Percentiles rank a stretch among this genome's conserved stretches.
Conservation (phyloP, 2,888 invertebrate species). For the Empis stercorea region DNA sequence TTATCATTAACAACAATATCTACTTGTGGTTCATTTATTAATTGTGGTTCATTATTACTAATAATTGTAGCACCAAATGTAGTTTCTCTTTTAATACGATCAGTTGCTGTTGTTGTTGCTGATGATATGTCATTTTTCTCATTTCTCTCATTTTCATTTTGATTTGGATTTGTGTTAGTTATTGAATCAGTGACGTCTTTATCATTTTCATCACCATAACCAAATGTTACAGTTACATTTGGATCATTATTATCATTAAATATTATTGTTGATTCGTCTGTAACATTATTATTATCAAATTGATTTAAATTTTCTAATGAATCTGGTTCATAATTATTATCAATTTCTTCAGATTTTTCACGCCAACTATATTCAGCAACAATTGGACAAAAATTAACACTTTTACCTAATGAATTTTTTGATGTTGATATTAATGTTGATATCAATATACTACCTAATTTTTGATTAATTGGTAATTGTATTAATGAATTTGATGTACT, state of each 20-base stretch:
- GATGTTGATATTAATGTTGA: constrained; percentile 29
- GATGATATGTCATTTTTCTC: not conserved
- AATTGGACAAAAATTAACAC: constrained; percentile 67
- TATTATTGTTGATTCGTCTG: constrained; percentile 12
- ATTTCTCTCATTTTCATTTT: not conserved
- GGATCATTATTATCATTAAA: constrained; percentile 18
- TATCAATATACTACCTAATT: constrained; percentile 32
- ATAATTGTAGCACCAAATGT: constrained; percentile 1
- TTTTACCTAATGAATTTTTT: constrained; percentile 37
- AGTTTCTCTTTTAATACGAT: not conserved
- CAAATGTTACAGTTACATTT: constrained; percentile 13
- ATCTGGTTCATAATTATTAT: constrained; percentile 4
- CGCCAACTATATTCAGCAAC: constrained; percentile 71
- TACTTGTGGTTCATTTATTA: not conserved
- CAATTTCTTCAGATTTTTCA: constrained; percentile 40
- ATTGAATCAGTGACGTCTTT: constrained; percentile 24
- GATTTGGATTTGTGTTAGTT: not conserved
- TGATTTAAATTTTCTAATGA: constrained; percentile 3
- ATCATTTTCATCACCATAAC: constrained; percentile 25
- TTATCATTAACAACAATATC: constrained; percentile 2
- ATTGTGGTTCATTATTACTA: constrained; percentile 2
- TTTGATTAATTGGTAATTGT: constrained; percentile 38
- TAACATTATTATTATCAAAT: constrained; percentile 3
- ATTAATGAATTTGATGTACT: constrained; percentile 49
- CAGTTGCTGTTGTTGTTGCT: not conserved